Evolutionary conservation across 53 echinoderm and acorn worm species (phyloP).

Genomic region (Patiria pectinifera): DNA sequence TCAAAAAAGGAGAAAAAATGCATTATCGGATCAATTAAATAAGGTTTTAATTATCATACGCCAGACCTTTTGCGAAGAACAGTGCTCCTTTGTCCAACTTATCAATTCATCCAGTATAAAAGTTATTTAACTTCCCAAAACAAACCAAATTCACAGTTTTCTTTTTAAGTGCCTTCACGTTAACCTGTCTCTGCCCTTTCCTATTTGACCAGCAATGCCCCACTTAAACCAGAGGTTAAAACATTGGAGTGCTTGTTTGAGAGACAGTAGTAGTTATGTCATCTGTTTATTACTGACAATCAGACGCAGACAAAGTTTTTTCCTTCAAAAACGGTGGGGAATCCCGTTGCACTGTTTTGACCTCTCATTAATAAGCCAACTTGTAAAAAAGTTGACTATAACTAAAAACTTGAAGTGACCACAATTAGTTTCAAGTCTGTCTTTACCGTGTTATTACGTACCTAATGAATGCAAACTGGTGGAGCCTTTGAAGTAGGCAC

Average conservation of each 20-base stretch:
- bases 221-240: not conserved
- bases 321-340: no score
- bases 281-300: no score
- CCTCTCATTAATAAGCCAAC: no score
- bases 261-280: no score
- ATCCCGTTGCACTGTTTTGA: no score
- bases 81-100: not conserved
- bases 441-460: no score
- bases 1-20: not conserved
- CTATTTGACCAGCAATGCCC: not conserved
- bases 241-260: not conserved
- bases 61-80: not conserved
- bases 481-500: not conserved
- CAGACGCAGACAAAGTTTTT: no score
- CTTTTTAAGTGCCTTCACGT: not conserved
- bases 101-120: not conserved
- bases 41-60: not conserved
- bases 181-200: no score
- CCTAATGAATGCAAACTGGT: not conserved
- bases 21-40: slow-evolving; percentile 23
- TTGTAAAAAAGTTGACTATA: no score
- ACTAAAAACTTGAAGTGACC: no score
- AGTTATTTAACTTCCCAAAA: not conserved
- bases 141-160: not conserved
- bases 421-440: no score